Evolutionary conservation across 2,797 vertebrate species (phyloP), one percentile per base, ranked within the genome.

Genomic region (Bucorvus abyssinicus): DNA sequence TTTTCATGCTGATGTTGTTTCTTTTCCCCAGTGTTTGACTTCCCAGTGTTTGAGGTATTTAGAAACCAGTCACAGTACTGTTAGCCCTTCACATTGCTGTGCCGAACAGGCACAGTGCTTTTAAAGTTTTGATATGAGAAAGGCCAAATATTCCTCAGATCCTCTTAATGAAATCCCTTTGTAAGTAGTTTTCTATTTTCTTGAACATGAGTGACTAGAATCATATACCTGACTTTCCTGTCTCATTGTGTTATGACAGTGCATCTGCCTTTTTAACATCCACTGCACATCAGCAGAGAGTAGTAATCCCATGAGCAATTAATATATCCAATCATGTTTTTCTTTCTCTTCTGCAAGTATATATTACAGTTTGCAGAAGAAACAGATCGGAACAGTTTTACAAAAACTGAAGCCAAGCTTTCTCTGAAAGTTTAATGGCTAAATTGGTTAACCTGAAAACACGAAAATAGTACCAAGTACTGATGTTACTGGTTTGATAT

Each of bases 341-440:
- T 7, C 53, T 59, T 69, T 55, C 38, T 68, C 9, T 76, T 69
- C 69, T 84, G 47, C 34, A 70, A 20, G 50, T 11, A 24, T 26
- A 9, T 19, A n/a, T 40, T 77, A 19, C 32, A 65, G 9, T 59
- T 55, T 47, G 50, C 55, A 65, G 50, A 61, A 76, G 61, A 67
- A 87, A 40, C 1, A 10, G 27, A 34, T 40, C 2, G 3, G 8
- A 92, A 36, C 36, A 75, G 34, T 56, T 74, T 52, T 68, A 65
- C 45, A 45, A 57, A 50, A 89, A 44, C 3, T 21, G 34, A 77
- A 87, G 53, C 15, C 49, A 29, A 76, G 2, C 18, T 71, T 76
- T 34, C 14, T 84, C 32, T 84, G 56, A 79, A 92, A 90, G 52
- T 20, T 52, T 71, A 50, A 52, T 81, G 42, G n/a, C 68, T 94